phyloP scores from a whole-genome alignment of 2,888 invertebrate species.

The Theretra japonica region DNA sequence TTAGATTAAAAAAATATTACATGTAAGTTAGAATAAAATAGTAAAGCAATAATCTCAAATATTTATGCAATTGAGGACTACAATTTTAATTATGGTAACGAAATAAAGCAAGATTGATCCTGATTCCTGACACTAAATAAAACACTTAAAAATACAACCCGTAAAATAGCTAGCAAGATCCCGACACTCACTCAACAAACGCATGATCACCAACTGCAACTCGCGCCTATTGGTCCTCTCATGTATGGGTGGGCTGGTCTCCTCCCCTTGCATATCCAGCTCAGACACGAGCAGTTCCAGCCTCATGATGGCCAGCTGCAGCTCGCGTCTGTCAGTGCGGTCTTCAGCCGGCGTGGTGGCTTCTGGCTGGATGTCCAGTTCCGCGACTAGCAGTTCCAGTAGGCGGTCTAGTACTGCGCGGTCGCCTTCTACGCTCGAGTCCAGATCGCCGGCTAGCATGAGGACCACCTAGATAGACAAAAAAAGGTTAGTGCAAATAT shows the following conservation, averaged over 20 bases:
- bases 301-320: constrained; percentile 94
- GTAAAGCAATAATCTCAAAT: too few relatives aligned
- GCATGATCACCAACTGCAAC: constrained; percentile 94
- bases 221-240: constrained; percentile 91
- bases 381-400: constrained; percentile 88
- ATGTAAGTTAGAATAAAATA: too few relatives aligned
- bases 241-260: constrained; percentile 78
- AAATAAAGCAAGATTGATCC: too few relatives aligned
- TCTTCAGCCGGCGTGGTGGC: constrained; percentile 72
- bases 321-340: constrained; percentile 90
- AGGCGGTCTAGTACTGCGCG: constrained; percentile 90
- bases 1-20: too few relatives aligned
- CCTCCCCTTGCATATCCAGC: constrained; percentile 86
- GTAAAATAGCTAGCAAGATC: too few relatives aligned
- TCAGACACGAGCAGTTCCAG: constrained; percentile 90
- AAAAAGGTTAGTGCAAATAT: too few relatives aligned
- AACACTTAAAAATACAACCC: not conserved
- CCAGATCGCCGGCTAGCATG: constrained; percentile 95
- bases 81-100: too few relatives aligned
- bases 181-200: constrained; percentile 89
- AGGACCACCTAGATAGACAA: constrained; percentile 87
- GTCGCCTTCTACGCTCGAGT: constrained; percentile 93
- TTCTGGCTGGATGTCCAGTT: constrained; percentile 87
- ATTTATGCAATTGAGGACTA: too few relatives aligned
- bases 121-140: too few relatives aligned